Base-by-base conservation (phyloP, 1,140 invertebrate genomes). In the Trichonephila clavata region DNA sequence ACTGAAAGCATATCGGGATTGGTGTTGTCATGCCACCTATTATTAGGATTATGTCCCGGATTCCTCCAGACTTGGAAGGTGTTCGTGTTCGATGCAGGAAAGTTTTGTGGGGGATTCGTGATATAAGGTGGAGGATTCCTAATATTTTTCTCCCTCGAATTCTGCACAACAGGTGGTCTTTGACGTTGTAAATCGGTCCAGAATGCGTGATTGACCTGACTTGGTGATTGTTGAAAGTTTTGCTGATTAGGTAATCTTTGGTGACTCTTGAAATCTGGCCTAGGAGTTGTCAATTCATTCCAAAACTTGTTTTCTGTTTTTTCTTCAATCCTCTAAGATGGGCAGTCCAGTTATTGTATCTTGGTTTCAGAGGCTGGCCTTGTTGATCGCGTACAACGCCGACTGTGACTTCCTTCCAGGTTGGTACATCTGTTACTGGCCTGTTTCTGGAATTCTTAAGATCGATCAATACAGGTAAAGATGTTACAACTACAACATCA, bases 331-430 rank as follows among this genome's bases (percentile, higher is more conserved):
- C 57, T 68, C 93, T 89, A n/a, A 94, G 83, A 84, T 94, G 93
- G 0, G 93, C 93, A 16, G 93, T 94, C 93, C 93, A 94, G 77
- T 94, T 94, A 20, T 94, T 94, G 93, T 94, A 94, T 39, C 81
- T 83, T 21, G 93, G 86, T n/a, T 94, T 94, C 39, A 94, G 39
- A 27, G 93, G 86, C 16, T 94, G 86, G 8, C 93, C 93, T 94
- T 94, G 93, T 6, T 90, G 86, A 86, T 94, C 80, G 50, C 93
- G 63, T 13, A 94, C 93, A 50, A 94, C 93, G 1, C 93, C 93
- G 32, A 94, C 93, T 14, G 93, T 94, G 2, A 94, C 93, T 84
- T 94, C 93, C 32, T 61, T 88, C 93, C 93, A 94, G 2, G 93
- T 21, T 21, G 93, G 93, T 16, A 60, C 87, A 8, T 90, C 87